These are phyloP conservation scores for Anagyrus pseudococci DNA, from an alignment of 2,888 invertebrate species.

Conservation along the genomic window DNA sequence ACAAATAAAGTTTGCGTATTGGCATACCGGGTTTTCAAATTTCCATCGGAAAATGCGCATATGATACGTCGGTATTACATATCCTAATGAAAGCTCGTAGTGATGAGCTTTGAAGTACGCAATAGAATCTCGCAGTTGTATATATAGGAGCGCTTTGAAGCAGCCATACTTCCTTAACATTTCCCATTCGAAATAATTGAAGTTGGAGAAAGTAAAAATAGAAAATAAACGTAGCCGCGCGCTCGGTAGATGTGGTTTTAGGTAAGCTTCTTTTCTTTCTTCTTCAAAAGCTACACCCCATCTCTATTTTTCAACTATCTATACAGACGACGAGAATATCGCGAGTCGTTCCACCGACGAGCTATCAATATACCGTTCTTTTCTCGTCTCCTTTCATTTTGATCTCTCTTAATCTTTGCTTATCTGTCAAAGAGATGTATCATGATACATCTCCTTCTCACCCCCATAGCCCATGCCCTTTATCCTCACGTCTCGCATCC, in stretches of 20 bases:
- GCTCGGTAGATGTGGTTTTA: conserved; percentile 11
- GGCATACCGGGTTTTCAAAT: no score
- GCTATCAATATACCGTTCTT: conserved; percentile 38
- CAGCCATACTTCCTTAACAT: conserved; percentile 39
- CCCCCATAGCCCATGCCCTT: conserved; percentile 1
- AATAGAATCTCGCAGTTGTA: no score
- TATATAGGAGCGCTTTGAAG: no score
- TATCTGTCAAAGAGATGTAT: conserved; percentile 41
- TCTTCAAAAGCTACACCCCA: conserved; percentile 24
- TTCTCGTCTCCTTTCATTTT: conserved; percentile 40
- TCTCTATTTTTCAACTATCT: conserved; percentile 35
- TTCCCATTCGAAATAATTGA: conserved; percentile 17
- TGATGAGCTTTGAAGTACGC: no score
- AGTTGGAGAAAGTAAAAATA: conserved; percentile 3
- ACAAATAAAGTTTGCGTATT: no score
- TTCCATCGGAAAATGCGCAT: no score
- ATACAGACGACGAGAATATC: conserved; percentile 10
- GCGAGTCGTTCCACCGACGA: conserved; percentile 33
- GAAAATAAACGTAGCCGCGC: conserved; percentile 20
- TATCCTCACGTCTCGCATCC: neutral
- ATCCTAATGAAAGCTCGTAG: no score
- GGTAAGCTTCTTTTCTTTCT: conserved; percentile 32
- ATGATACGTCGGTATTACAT: no score
- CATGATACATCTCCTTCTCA: conserved; percentile 32
- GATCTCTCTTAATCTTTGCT: conserved; percentile 40